These are phyloP conservation scores for Junonia oenone DNA, from an alignment of 2,888 invertebrate genomes.

Conservation along the genomic window DNA sequence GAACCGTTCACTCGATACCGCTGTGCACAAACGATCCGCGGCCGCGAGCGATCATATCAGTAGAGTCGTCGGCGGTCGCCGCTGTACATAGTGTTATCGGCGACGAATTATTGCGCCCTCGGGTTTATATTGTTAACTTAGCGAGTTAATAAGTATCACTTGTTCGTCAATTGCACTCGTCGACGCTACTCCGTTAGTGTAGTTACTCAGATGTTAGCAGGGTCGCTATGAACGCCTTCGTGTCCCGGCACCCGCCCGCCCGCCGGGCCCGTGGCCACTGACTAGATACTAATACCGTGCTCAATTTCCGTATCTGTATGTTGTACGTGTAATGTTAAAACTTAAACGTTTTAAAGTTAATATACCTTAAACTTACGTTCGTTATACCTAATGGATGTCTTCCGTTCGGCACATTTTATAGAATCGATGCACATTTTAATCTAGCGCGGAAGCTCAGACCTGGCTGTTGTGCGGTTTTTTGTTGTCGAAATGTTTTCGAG, in stretches of 20 bases:
- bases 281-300: constrained; percentile 68
- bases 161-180: constrained; percentile 78
- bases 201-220: constrained; percentile 55
- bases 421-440: constrained; percentile 70
- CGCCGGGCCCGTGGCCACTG: constrained; percentile 42
- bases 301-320: constrained; percentile 75
- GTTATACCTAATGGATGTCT: constrained; percentile 87
- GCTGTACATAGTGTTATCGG: constrained; percentile 62
- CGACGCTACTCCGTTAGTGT: constrained; percentile 68
- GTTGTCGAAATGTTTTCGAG: constrained; percentile 41
- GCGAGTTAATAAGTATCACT: constrained; percentile 73
- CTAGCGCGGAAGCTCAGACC: constrained; percentile 25
- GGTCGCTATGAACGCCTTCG: constrained; percentile 45
- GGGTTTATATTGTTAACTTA: constrained; percentile 73
- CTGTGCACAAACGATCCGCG: constrained; percentile 70
- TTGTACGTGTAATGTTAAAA: constrained; percentile 70
- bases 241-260: too few relatives aligned
- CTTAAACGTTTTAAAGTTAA: constrained; percentile 61
- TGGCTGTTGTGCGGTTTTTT: constrained; percentile 44
- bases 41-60: constrained; percentile 46
- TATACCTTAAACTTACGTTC: constrained; percentile 86
- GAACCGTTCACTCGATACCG: constrained; percentile 64
- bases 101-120: constrained; percentile 48
- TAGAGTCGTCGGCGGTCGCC: constrained; percentile 7
- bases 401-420: constrained; percentile 78